These are phyloP conservation scores for Stichopus chloronotus DNA, from an alignment of 35 echinoderm and acorn worm species.

Conservation along the genomic window DNA sequence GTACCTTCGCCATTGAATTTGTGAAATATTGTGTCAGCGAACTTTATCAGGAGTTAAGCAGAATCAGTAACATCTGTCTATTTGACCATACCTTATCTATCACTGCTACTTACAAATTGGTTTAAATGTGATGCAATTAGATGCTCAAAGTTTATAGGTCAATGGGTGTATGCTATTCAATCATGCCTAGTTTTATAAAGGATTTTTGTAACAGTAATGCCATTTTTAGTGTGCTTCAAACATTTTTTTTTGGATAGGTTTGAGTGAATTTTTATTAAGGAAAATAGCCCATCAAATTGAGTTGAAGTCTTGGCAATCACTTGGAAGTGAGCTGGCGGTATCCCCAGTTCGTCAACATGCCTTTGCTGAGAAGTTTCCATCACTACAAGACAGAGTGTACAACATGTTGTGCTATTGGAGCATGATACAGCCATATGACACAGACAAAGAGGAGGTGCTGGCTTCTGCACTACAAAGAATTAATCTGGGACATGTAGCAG, in stretches of 20 bases:
- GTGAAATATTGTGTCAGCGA: no score
- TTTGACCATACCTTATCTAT: no score
- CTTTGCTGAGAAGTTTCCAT: background rate
- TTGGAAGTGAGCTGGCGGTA: background rate
- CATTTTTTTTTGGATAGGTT: background rate
- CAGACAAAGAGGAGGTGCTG: background rate
- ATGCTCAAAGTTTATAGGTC: no score
- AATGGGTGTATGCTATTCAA: no score
- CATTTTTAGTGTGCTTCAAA: no score
- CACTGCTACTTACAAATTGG: no score
- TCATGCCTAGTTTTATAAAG: no score
- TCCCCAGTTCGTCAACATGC: background rate
- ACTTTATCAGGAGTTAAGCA: no score
- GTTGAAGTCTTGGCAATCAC: background rate
- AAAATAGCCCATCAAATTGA: background rate
- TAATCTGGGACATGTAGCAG: background rate
- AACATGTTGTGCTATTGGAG: background rate
- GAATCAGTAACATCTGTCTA: no score
- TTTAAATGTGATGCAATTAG: no score
- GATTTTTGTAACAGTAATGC: no score
- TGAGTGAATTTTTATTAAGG: background rate
- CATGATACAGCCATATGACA: background rate
- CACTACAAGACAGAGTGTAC: background rate
- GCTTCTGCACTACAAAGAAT: background rate
- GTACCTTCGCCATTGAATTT: no score